Evolutionary conservation across 2,797 vertebrate species (phyloP), one percentile per base, ranked within the genome.

Genomic region (Tangara arthus): DNA sequence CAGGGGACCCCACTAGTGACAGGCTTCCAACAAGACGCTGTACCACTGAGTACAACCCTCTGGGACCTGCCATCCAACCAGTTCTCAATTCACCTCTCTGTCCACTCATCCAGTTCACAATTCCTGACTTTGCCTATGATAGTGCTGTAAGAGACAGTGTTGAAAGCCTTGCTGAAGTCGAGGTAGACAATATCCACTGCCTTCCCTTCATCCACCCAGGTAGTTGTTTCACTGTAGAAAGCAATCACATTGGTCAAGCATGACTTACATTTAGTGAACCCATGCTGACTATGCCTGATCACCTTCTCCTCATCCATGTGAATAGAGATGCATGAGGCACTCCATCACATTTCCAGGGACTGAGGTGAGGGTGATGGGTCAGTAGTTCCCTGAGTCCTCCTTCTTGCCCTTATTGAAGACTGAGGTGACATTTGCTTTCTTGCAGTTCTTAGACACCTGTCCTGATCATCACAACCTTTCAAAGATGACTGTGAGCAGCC

Each of bases 391-490:
- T 27, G 12, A 14, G 10, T 59, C 17, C 34, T 73, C 4, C 30
- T 49, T 49, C 18, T 73, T 23, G 12, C 4, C 30, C 34, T 41
- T 13, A 26, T 11, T 41, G 34, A 73, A 32, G 53, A 41, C 12
- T 52, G 17, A 50, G 5, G 6, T 39, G 68, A 32, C 21, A 18
- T 53, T 34, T 81, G 7, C 15, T 19, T 47, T 47, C 8, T 60
- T 73, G 26, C 26, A 20, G 4, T 23, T 73, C 53, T 66, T 53
- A 28, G 27, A 14, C 18, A 44, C 9, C 3, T 34, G 19, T 87
- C 15, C 32, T 34, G 18, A 9, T 47, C 26, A 23, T 39, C 21
- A 47, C 0, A 0, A 8, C 21, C 12, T 53, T 22, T 41, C 12
- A 53, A 53, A 41, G 34, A 34, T 15, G 24, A 21, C 16, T 39